Evolutionary conservation across 1,140 invertebrate species (phyloP).

Genomic region (Drosophila quadrilineata): DNA sequence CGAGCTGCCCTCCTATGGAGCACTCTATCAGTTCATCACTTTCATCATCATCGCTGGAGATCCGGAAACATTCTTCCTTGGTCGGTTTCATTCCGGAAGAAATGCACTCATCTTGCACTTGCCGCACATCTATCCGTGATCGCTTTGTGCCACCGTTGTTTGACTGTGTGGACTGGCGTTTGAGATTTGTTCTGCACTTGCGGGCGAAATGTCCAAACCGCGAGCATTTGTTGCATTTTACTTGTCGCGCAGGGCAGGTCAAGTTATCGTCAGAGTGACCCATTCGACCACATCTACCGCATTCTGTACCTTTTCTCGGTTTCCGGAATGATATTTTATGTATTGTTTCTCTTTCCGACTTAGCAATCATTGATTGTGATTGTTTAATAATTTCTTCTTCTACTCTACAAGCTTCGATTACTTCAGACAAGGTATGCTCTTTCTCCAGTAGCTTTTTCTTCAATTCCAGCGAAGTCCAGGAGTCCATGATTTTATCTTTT

Average conservation of each 20-base stretch:
- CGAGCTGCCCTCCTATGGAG: constrained; percentile 13
- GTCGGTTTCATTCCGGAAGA: constrained; percentile 1
- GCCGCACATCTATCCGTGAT: constrained; percentile 6
- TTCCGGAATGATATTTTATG: constrained; percentile 20
- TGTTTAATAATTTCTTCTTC: constrained; percentile 27
- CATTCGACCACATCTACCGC: constrained; percentile 17
- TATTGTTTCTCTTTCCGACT: neutral
- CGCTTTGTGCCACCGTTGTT: constrained; percentile 8
- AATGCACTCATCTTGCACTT: neutral
- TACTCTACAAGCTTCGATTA: constrained; percentile 23
- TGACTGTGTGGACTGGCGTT: neutral
- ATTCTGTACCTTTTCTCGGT: constrained; percentile 8
- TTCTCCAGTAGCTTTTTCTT: constrained; percentile 24
- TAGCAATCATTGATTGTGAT: constrained; percentile 1
- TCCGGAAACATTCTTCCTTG: constrained; percentile 22
- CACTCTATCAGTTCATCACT: constrained; percentile 25
- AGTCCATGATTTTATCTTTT: constrained; percentile 29
- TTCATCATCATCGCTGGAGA: constrained; percentile 15
- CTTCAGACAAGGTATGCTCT: constrained; percentile 14
- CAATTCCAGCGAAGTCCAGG: constrained; percentile 9
- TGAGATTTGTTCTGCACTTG: constrained; percentile 25
- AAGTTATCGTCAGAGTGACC: constrained; percentile 19
- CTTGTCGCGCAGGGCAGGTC: constrained; percentile 3
- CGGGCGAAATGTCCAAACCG: constrained; percentile 27
- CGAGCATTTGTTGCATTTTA: constrained; percentile 1